Base-by-base conservation (phyloP, 2,113 vertebrate genomes). In the Larimichthys crocea region DNA sequence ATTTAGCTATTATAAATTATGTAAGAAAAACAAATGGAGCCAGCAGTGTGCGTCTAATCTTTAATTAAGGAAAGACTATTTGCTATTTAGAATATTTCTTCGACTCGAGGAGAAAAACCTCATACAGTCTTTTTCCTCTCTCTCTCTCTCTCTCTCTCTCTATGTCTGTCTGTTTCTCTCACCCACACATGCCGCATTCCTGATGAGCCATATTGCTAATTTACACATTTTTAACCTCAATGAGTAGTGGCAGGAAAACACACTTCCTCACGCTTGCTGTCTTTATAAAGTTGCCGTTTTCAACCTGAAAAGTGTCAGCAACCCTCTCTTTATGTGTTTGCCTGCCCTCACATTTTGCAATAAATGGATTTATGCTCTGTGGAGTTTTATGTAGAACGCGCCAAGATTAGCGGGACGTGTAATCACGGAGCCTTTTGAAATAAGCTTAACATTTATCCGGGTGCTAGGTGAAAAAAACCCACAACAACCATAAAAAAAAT, bases 351-450 rank as follows among this genome's bases (percentile, higher is more conserved):
- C 35, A 73, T 86, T 83, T 83, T 6, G 67, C 80, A 83, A 63
- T 83, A 83, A 86, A 76, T 85, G 76, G 84, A 89, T 88, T 90
- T 71, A 70, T 64, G 72, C 87, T 86, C 80, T 74, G 64, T 24
- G 61, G 77, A 86, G 76, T 87, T 84, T 88, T 83, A 88, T 84
- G 67, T 84, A 60, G 84, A 88, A 74, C 20, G 31, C 8, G 42
- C 79, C 76, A 61, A 91, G 90, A 93, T 93, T 91, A 94, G 83
- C 70, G 9, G 83, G 67, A 74, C 73, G 87, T 88, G 89, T 91
- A 92, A 94, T 92, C 89, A 89, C 20, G 48, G 59, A 74, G 65
- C 80, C 80, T 90, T 91, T 92, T 89, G 71, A 87, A 82, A 91
- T 76, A 82, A 90, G 83, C 86, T 84, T 85, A 88, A 85, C 74